Percentiles rank a stretch among this genome's conserved stretches.
phyloP scores from a whole-genome alignment of 2,113 vertebrate species.

The Amphilophus citrinellus region DNA sequence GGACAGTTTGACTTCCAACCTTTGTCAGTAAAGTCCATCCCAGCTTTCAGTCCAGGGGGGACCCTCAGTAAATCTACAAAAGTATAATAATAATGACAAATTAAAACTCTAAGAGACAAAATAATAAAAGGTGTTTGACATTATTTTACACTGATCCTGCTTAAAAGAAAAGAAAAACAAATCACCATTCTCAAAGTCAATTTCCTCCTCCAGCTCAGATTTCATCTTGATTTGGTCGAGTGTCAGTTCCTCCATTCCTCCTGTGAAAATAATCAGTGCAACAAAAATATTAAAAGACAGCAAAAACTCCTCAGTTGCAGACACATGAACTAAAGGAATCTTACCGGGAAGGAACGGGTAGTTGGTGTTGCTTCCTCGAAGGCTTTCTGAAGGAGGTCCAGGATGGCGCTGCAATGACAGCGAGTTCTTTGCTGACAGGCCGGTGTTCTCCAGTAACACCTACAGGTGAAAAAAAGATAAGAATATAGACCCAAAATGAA shows the following conservation, averaged over 20 bases:
- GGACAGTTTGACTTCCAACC: constrained; percentile 62
- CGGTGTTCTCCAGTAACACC: constrained; percentile 87
- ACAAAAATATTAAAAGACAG: not conserved
- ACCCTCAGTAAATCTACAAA: constrained; percentile 84
- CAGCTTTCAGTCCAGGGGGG: constrained; percentile 87
- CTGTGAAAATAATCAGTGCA: constrained; percentile 63
- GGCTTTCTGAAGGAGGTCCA: constrained; percentile 85
- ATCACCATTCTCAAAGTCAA: constrained; percentile 90
- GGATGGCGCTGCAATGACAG: constrained; percentile 89
- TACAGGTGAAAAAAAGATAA: constrained; percentile 33
- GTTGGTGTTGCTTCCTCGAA: constrained; percentile 89
- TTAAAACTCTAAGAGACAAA: not conserved
- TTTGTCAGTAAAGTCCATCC: constrained; percentile 87
- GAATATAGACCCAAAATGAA: not conserved
- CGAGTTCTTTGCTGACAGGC: constrained; percentile 89
- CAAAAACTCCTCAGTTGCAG: not conserved
- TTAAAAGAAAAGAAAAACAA: not conserved
- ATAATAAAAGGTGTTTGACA: not conserved
- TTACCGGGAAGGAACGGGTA: constrained; percentile 91
- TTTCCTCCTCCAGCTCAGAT: constrained; percentile 84
- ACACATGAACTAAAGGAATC: not conserved
- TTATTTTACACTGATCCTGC: not conserved
- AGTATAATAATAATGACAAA: not conserved
- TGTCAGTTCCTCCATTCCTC: constrained; percentile 91
- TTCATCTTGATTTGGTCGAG: constrained; percentile 85